Conservation (phyloP, 1,140 invertebrate genomes). For the Latrodectus geometricus region DNA sequence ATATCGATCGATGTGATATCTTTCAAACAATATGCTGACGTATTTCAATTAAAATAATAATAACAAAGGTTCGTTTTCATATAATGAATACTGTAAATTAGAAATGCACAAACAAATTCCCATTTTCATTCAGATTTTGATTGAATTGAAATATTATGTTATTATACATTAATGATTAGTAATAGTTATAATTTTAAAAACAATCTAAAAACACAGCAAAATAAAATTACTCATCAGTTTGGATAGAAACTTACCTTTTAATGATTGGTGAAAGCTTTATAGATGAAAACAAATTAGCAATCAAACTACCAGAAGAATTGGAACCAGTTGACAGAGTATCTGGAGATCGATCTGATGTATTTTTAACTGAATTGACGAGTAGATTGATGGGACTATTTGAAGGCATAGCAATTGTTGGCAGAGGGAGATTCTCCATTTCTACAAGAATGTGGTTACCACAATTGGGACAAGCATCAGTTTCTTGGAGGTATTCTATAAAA, state of each 20-base stretch:
- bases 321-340: slow-evolving; percentile 21
- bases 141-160: no score
- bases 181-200: no score
- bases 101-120: no score
- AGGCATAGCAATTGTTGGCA: slow-evolving; percentile 17
- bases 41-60: no score
- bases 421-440: slow-evolving; percentile 33
- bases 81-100: no score
- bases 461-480: slow-evolving; percentile 49
- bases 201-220: no score
- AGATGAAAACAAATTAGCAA: slow-evolving; percentile 27
- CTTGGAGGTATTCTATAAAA: slow-evolving; percentile 12
- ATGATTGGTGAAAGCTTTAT: slow-evolving; percentile 39
- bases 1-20: no score
- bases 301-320: slow-evolving; percentile 13
- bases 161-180: no score
- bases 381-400: not conserved
- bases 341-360: not conserved
- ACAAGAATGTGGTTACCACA: slow-evolving; percentile 48
- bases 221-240: not conserved
- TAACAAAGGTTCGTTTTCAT: no score
- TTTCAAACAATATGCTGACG: no score
- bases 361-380: not conserved
- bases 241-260: slow-evolving; percentile 22
- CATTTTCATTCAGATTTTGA: no score